Percentiles rank a stretch among this genome's conserved stretches.
Conservation (phyloP, 1,140 invertebrate genomes). For the Thalassaphorura encarpata region DNA sequence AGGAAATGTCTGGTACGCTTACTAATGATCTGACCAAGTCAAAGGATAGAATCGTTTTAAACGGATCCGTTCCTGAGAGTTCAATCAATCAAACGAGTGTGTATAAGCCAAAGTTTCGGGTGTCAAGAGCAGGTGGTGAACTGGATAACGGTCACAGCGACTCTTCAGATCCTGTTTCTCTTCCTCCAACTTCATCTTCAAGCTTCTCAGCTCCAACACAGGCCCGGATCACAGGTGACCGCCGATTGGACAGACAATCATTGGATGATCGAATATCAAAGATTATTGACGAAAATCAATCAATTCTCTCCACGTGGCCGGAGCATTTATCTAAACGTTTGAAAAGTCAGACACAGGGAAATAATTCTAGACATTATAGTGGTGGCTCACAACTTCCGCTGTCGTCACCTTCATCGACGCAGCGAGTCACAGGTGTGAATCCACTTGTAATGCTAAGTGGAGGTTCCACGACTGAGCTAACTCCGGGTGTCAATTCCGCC, state of each 20-base stretch:
- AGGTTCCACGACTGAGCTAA: no score
- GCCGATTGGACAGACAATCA: conserved; percentile 24
- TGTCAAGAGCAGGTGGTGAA: neutral
- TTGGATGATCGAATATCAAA: conserved; percentile 31
- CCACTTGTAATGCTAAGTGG: no score
- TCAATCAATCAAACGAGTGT: no score
- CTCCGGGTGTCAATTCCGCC: no score
- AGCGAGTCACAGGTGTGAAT: no score
- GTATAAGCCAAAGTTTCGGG: conserved; percentile 30
- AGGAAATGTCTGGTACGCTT: neutral
- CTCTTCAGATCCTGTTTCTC: neutral
- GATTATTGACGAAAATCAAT: conserved; percentile 30
- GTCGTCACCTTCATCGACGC: no score
- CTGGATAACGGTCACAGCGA: neutral
- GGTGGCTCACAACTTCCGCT: no score
- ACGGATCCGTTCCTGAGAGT: neutral
- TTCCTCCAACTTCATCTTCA: neutral
- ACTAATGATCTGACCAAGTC: neutral
- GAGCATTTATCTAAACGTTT: conserved; percentile 24
- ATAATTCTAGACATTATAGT: no score
- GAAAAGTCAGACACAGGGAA: conserved; percentile 24
- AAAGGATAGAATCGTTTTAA: neutral
- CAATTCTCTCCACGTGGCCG: conserved; percentile 27
- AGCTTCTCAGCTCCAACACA: neutral
- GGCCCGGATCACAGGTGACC: neutral